Base-by-base conservation (phyloP, 2,888 invertebrate species). In the Laothoe populi region DNA sequence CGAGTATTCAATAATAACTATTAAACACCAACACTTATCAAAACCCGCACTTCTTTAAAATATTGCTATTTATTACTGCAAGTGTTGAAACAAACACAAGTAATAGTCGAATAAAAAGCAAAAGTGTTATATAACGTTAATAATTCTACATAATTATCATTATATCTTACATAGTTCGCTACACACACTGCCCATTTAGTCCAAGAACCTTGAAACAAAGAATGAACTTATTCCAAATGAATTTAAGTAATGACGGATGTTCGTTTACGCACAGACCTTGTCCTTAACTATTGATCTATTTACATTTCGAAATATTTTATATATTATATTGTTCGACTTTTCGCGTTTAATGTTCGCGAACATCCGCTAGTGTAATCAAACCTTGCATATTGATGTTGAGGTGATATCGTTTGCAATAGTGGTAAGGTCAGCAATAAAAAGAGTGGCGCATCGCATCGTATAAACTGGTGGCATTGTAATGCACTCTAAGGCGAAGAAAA, bases 121-220 rank as follows among this genome's bases (percentile, higher is more conserved):
- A 58, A 62, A 49, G 60, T 65, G 60, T 79, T 78, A 80, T 75
- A 75, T 78, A 78, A 72, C 19, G 57, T 57, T 60, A 59, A 35
- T 53, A 35, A 35, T 66, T 71, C 70, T 70, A 76, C 77, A 77
- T 82, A 78, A 81, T 70, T 64, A 70, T 72, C 71, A 67, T 49
- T 8, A 53, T n/a, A n/a, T n/a, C 44, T 0, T 19, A 19, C 31
- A 19, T 31, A 35, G 19, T 35, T 70, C 81, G 84, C 84, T 77
- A 82, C 86, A 83, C 74, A 74, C 63, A 62, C 61, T 84, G 79
- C 73, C 64, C 77, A 87, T 83, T 79, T 83, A 82, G 84, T 76
- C 68, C 80, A 80, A 80, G 79, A 78, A 73, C 79, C 73, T 31
- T 70, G 21, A 10, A 53, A n/a, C 16, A 53, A 53, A 16, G 24